phyloP scores from a whole-genome alignment of 2,113 vertebrate species.

The human region DNA sequence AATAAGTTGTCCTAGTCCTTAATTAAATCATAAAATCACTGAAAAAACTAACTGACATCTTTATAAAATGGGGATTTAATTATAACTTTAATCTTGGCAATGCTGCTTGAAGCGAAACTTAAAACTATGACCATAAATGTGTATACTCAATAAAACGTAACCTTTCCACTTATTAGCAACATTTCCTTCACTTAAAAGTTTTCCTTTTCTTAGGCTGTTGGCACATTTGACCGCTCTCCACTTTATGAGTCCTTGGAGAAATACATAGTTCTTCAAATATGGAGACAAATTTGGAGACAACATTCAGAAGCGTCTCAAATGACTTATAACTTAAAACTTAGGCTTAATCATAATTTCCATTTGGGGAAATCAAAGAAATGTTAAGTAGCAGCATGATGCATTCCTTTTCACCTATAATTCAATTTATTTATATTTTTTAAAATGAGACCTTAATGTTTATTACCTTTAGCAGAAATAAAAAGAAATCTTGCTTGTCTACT shows the following conservation, averaged over 20 bases:
- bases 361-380: background rate
- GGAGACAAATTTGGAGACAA: background rate
- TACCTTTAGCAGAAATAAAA: background rate
- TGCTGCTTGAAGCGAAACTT: constrained; percentile 72
- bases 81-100: constrained; percentile 76
- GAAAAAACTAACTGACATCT: constrained; percentile 77
- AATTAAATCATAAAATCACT: constrained; percentile 79
- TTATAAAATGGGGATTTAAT: constrained; percentile 78
- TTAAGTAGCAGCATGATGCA: background rate
- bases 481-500: background rate
- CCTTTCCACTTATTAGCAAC: constrained; percentile 68
- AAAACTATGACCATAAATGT: constrained; percentile 66
- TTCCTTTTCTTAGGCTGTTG: constrained; percentile 69
- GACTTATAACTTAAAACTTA: background rate
- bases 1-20: constrained; percentile 75
- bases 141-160: constrained; percentile 57
- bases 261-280: background rate
- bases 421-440: background rate
- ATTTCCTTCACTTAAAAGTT: constrained; percentile 60
- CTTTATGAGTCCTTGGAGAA: constrained; percentile 38
- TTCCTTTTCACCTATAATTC: background rate
- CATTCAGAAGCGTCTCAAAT: background rate
- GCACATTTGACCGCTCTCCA: background rate
- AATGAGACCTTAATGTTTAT: background rate
- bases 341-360: background rate